Percentiles rank a stretch among this genome's conserved stretches.
These are phyloP conservation scores for Zaprionus vittiger DNA, from an alignment of 1,140 invertebrate species.

Conservation along the genomic window DNA sequence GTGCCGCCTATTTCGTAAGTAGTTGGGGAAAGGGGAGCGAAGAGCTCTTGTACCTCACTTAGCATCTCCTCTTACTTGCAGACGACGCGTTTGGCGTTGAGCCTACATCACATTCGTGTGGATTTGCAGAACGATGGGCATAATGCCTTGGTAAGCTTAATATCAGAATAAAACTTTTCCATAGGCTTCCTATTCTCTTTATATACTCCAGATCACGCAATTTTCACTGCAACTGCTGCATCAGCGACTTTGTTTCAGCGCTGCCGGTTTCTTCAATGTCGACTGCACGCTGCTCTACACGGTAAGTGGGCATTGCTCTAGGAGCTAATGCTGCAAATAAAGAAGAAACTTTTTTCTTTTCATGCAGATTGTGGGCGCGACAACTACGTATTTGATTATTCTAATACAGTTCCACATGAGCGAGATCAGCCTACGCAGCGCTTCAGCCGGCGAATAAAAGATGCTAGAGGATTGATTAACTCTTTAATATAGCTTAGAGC, in stretches of 20 bases:
- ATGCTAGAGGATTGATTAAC: background rate
- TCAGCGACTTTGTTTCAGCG: slow-evolving; percentile 83
- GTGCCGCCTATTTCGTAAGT: slow-evolving; percentile 70
- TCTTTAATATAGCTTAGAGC: background rate
- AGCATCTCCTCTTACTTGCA: slow-evolving; percentile 19
- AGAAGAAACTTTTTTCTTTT: background rate
- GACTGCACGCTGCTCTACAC: slow-evolving; percentile 84
- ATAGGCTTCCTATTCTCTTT: background rate
- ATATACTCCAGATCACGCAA: slow-evolving; percentile 83
- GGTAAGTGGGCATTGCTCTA: slow-evolving; percentile 63
- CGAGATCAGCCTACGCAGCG: slow-evolving; percentile 38
- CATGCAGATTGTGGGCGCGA: slow-evolving; percentile 80
- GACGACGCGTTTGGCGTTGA: slow-evolving; percentile 69
- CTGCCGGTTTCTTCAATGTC: slow-evolving; percentile 84
- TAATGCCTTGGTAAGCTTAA: slow-evolving; percentile 68
- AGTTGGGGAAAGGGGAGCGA: background rate
- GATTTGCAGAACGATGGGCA: slow-evolving; percentile 74
- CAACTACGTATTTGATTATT: slow-evolving; percentile 84
- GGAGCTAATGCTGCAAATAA: background rate
- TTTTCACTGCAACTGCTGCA: slow-evolving; percentile 85
- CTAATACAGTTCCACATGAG: slow-evolving; percentile 84
- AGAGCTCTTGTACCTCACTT: background rate
- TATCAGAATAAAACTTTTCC: background rate
- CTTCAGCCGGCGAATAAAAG: background rate
- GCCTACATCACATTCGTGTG: slow-evolving; percentile 67